Conservation (phyloP, 2,797 vertebrate species). For the Strix occidentalis region DNA sequence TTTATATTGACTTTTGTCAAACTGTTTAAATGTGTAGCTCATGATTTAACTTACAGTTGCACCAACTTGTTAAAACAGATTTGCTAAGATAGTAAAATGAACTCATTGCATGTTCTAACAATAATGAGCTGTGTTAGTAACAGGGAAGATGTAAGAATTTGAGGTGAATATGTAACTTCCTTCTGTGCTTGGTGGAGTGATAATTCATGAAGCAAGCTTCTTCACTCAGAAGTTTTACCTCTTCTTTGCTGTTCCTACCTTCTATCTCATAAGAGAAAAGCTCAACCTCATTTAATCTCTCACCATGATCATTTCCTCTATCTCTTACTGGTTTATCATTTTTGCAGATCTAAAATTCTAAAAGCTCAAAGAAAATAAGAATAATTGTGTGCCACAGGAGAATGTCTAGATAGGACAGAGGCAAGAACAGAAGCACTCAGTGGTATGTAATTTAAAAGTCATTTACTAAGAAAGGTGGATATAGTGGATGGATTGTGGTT, state of each 20-base stretch:
- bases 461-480: background rate
- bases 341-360: background rate
- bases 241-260: background rate
- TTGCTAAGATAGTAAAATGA: background rate
- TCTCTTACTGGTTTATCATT: background rate
- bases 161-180: background rate
- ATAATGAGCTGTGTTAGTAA: background rate
- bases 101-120: background rate
- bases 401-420: background rate
- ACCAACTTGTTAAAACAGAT: background rate
- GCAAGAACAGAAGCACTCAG: background rate
- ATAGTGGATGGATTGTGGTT: background rate
- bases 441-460: background rate
- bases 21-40: background rate
- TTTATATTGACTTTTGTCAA: conserved; percentile 3
- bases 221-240: background rate
- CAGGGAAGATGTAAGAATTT: background rate
- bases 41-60: background rate
- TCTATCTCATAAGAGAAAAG: background rate
- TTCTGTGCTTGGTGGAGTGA: background rate
- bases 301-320: background rate
- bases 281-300: background rate
- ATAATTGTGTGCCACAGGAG: background rate
- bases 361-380: background rate
- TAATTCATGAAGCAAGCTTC: background rate